phyloP scores from a whole-genome alignment of 2,888 invertebrate genomes.

The Cerastoderma edule region DNA sequence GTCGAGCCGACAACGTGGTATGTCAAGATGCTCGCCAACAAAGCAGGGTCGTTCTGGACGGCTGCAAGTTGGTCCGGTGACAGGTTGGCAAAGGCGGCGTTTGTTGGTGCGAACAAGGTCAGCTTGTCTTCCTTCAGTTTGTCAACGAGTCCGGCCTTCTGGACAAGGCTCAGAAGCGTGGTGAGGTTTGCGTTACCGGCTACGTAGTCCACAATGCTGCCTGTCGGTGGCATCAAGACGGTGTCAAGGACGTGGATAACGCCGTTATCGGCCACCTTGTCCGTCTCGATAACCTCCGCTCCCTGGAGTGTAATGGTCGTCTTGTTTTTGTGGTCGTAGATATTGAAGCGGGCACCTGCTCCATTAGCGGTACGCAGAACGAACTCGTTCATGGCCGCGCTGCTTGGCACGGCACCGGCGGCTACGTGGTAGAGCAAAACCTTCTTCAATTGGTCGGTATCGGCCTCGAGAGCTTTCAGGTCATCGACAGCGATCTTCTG shows the following conservation, averaged over 20 bases:
- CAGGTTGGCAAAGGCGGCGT: slow-evolving; percentile 58
- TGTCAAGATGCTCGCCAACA: slow-evolving; percentile 51
- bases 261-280: slow-evolving; percentile 64
- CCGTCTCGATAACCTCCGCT: slow-evolving; percentile 46
- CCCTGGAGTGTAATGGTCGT: slow-evolving; percentile 50
- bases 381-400: slow-evolving; percentile 4
- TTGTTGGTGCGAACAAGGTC: slow-evolving; percentile 64
- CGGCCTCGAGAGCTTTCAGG: not conserved
- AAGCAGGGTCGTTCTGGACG: slow-evolving; percentile 13
- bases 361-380: slow-evolving; percentile 6
- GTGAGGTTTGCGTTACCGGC: slow-evolving; percentile 52
- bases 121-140: slow-evolving; percentile 50
- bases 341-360: slow-evolving; percentile 12
- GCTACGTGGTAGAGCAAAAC: slow-evolving; percentile 68
- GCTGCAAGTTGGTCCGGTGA: not conserved
- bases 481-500: slow-evolving; percentile 1
- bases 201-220: slow-evolving; percentile 61
- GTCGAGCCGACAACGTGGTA: slow-evolving; percentile 65
- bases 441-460: slow-evolving; percentile 55
- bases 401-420: slow-evolving; percentile 26
- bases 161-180: slow-evolving; percentile 55
- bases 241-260: slow-evolving; percentile 53
- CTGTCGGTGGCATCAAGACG: slow-evolving; percentile 59
- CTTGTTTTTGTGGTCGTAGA: slow-evolving; percentile 22
- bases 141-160: slow-evolving; percentile 52